These are phyloP conservation scores for Tanytarsus gracilentus DNA, from an alignment of 2,888 invertebrate genomes.

Conservation along the genomic window DNA sequence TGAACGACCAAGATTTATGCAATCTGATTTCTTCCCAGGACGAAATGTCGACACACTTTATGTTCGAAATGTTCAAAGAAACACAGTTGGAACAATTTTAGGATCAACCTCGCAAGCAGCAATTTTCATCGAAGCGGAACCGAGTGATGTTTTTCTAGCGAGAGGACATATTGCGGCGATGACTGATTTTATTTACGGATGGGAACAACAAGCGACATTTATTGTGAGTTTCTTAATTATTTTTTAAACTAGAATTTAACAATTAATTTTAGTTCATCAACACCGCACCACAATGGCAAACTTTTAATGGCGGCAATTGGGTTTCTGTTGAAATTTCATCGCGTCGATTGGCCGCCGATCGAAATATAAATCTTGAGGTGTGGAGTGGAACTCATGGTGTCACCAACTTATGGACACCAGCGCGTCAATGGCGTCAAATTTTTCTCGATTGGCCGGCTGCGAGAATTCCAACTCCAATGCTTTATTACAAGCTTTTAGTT, in stretches of 20 bases:
- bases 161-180: slow-evolving; percentile 49
- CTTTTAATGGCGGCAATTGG: slow-evolving; percentile 54
- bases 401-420: neutral
- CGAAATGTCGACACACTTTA: slow-evolving; percentile 9
- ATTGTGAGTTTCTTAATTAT: too few relatives aligned
- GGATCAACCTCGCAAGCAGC: neutral
- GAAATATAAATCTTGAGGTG: slow-evolving; percentile 41
- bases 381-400: slow-evolving; percentile 50
- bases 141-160: slow-evolving; percentile 35
- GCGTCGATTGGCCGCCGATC: slow-evolving; percentile 42
- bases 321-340: slow-evolving; percentile 44
- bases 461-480: slow-evolving; percentile 6
- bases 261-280: slow-evolving; percentile 50
- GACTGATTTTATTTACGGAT: slow-evolving; percentile 46
- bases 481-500: slow-evolving; percentile 18
- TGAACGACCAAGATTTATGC: neutral
- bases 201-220: slow-evolving; percentile 47
- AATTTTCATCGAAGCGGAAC: slow-evolving; percentile 4
- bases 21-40: slow-evolving; percentile 9
- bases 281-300: slow-evolving; percentile 50
- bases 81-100: slow-evolving; percentile 2
- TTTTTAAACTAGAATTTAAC: too few relatives aligned
- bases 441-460: slow-evolving; percentile 43
- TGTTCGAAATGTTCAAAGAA: neutral
- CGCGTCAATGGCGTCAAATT: slow-evolving; percentile 38